Evolutionary conservation across 2,113 vertebrate species (phyloP).

Genomic region (Paraplagusia blochii): DNA sequence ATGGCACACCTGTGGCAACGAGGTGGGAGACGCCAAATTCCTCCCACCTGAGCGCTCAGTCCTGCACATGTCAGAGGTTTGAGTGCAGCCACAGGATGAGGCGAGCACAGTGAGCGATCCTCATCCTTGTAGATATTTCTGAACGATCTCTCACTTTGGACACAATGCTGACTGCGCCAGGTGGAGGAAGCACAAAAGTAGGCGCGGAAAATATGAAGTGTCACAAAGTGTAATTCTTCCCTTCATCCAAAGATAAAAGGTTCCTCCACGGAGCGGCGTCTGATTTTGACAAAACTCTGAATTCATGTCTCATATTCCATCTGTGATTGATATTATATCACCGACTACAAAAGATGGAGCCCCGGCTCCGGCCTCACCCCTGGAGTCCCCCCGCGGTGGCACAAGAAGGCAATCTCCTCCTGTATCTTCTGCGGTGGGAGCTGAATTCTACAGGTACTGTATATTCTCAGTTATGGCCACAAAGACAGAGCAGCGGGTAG

Average conservation of each 20-base stretch:
- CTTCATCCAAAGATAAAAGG: slow-evolving; percentile 34
- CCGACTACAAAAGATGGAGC: slow-evolving; percentile 44
- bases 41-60: slow-evolving; percentile 60
- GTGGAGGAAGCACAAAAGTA: slow-evolving; percentile 53
- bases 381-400: slow-evolving; percentile 38
- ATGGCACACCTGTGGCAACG: slow-evolving; percentile 64
- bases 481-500: slow-evolving; percentile 65
- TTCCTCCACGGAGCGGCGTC: slow-evolving; percentile 17
- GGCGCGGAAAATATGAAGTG: slow-evolving; percentile 47
- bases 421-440: slow-evolving; percentile 33
- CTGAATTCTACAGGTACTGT: slow-evolving; percentile 51
- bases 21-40: slow-evolving; percentile 38
- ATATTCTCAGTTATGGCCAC: slow-evolving; percentile 62
- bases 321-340: slow-evolving; percentile 45
- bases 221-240: slow-evolving; percentile 27
- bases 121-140: slow-evolving; percentile 45
- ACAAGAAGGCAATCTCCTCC: slow-evolving; percentile 39
- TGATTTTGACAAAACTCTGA: slow-evolving; percentile 25
- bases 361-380: slow-evolving; percentile 25
- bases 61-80: slow-evolving; percentile 12
- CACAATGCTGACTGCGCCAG: slow-evolving; percentile 56
- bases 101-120: slow-evolving; percentile 45
- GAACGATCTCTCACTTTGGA: slow-evolving; percentile 47
- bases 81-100: slow-evolving; percentile 12
- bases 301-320: slow-evolving; percentile 41